Conservation (phyloP, 2,113 vertebrate species). For the Gracilinanus agilis region DNA sequence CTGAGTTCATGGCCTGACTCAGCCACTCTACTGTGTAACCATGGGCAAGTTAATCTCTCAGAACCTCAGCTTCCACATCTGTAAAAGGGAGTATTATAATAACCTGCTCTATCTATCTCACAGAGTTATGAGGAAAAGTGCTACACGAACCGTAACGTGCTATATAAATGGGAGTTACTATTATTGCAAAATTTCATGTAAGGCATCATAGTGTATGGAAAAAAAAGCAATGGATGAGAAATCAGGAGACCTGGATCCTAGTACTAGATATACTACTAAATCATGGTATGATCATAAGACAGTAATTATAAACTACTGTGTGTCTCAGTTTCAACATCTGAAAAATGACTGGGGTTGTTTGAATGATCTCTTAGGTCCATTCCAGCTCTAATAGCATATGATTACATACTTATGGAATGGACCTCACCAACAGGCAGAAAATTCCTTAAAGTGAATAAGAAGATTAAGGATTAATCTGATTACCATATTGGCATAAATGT, state of each 20-base stretch:
- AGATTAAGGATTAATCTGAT: neutral
- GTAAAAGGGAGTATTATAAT: neutral
- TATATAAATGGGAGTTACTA: neutral
- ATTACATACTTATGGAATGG: neutral
- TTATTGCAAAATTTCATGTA: constrained; percentile 1
- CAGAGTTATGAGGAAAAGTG: neutral
- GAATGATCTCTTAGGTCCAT: neutral
- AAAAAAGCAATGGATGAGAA: neutral
- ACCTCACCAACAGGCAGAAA: constrained; percentile 22
- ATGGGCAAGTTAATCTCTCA: neutral
- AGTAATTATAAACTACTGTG: neutral
- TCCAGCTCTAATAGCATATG: constrained; percentile 20
- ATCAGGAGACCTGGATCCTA: neutral
- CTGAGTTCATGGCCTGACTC: neutral
- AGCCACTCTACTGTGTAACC: neutral
- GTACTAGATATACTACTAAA: neutral
- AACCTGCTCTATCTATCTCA: neutral
- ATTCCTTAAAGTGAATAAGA: constrained; percentile 17
- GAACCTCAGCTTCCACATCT: neutral
- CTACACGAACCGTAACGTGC: neutral
- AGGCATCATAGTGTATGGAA: neutral
- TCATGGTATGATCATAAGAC: neutral
- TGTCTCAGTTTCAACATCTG: constrained; percentile 19
- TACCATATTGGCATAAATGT: neutral
- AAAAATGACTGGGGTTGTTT: neutral